phyloP scores from a whole-genome alignment of 92 coral and sea anemone species.

The Muricea muricata region DNA sequence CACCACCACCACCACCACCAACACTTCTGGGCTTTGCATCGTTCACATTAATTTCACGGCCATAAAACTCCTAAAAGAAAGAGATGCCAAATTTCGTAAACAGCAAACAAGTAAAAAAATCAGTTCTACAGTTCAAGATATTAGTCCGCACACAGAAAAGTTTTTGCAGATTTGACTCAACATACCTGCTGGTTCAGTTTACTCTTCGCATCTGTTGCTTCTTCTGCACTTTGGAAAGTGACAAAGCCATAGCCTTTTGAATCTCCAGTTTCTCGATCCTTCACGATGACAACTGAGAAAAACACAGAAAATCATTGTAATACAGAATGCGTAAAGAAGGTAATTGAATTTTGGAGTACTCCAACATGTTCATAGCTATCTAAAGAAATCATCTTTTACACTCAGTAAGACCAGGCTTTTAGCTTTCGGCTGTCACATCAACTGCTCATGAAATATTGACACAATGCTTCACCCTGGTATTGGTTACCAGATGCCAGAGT shows the following conservation, averaged over 20 bases:
- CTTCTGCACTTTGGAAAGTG: conserved; percentile 41
- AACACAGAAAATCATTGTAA: neutral
- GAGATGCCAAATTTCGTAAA: neutral
- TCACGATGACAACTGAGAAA: conserved; percentile 44
- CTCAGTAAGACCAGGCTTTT: too few relatives aligned
- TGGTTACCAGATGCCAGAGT: too few relatives aligned
- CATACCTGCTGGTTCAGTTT: conserved; percentile 26
- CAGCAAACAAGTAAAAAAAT: neutral
- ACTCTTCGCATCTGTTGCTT: conserved; percentile 35
- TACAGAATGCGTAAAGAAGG: too few relatives aligned
- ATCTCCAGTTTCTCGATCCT: conserved; percentile 44
- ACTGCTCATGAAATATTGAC: too few relatives aligned
- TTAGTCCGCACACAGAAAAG: neutral
- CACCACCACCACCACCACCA: conserved; percentile 49
- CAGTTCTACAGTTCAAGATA: too few relatives aligned
- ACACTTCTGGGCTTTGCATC: conserved; percentile 44
- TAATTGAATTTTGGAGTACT: too few relatives aligned
- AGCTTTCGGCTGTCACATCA: too few relatives aligned
- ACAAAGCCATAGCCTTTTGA: conserved; percentile 63
- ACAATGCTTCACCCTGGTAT: too few relatives aligned
- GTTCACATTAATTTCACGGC: conserved; percentile 35
- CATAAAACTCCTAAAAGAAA: conserved; percentile 29
- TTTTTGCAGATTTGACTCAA: neutral
- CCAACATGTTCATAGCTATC: too few relatives aligned
- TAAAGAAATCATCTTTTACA: too few relatives aligned